A percentile compares a stretch with the other conserved stretches of the same genome.
phyloP scores from a whole-genome alignment of 2,888 invertebrate species.

The Ischnura elegans region DNA sequence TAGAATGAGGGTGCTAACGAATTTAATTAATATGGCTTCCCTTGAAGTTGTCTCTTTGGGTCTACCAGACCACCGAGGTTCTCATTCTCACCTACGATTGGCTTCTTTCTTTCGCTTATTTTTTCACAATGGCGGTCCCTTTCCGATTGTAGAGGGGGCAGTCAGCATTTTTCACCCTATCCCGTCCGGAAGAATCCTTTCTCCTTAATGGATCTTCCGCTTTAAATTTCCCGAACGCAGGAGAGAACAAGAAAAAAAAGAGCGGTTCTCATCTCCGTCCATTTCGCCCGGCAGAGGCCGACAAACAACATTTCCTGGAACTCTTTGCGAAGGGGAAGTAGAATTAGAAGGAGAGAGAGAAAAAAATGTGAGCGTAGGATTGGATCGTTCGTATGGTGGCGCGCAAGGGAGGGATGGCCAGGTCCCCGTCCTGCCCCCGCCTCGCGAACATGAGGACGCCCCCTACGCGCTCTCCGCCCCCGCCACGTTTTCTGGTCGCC shows the following conservation, averaged over 20 bases:
- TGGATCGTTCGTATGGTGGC: background rate
- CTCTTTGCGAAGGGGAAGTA: too few relatives aligned
- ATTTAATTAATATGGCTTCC: background rate
- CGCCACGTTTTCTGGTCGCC: background rate
- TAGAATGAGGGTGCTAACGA: background rate
- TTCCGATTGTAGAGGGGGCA: background rate
- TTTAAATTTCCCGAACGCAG: slow-evolving; percentile 5
- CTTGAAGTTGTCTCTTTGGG: background rate
- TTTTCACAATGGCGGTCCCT: background rate
- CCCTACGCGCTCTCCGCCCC: background rate
- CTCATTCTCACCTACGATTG: background rate
- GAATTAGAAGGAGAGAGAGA: background rate
- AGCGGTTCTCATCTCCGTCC: slow-evolving; percentile 12
- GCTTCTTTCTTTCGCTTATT: background rate
- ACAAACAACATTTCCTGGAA: slow-evolving; percentile 59
- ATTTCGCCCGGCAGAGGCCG: background rate
- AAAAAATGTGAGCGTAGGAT: background rate
- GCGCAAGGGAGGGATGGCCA: background rate
- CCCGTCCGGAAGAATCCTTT: slow-evolving; percentile 19
- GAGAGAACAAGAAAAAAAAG: background rate
- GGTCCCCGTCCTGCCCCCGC: background rate
- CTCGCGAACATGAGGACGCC: background rate
- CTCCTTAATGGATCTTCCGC: slow-evolving; percentile 38
- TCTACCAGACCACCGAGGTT: background rate
- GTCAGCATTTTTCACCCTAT: background rate